Evolutionary conservation across 2,797 vertebrate species (phyloP).

Genomic region (Oophaga sylvatica): DNA sequence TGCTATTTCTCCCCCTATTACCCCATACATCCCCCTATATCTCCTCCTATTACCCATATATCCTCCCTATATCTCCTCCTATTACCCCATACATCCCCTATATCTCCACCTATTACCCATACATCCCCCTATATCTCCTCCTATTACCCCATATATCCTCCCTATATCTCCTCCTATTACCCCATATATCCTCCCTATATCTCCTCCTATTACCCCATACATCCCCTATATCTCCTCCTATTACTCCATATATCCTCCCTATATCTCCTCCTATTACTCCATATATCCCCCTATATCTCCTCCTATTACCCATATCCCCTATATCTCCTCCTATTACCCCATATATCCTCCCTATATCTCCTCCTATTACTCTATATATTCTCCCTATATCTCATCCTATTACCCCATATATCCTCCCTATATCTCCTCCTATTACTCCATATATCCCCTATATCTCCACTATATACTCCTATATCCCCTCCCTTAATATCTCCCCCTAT

Average conservation of each 20-base stretch:
- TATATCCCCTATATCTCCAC: not conserved
- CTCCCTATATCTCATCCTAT: not conserved
- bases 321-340: slow-evolving; percentile 7
- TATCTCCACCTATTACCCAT: not conserved
- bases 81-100: not conserved
- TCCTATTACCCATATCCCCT: not conserved
- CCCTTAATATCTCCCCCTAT: too few relatives aligned
- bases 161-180: not conserved
- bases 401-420: not conserved
- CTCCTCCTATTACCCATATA: not conserved
- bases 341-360: slow-evolving; percentile 1
- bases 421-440: slow-evolving; percentile 3
- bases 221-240: not conserved
- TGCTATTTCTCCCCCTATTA: not conserved
- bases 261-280: slow-evolving; percentile 17
- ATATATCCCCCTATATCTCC: not conserved
- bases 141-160: not conserved
- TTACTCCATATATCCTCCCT: slow-evolving; percentile 7
- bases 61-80: slow-evolving; percentile 3
- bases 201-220: not conserved
- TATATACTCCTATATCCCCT: not conserved
- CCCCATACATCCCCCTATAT: not conserved
- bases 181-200: not conserved
- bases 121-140: not conserved
- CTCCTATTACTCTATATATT: not conserved